These are phyloP conservation scores for Channa maculata DNA, from an alignment of 2,113 vertebrate species.

Conservation along the genomic window DNA sequence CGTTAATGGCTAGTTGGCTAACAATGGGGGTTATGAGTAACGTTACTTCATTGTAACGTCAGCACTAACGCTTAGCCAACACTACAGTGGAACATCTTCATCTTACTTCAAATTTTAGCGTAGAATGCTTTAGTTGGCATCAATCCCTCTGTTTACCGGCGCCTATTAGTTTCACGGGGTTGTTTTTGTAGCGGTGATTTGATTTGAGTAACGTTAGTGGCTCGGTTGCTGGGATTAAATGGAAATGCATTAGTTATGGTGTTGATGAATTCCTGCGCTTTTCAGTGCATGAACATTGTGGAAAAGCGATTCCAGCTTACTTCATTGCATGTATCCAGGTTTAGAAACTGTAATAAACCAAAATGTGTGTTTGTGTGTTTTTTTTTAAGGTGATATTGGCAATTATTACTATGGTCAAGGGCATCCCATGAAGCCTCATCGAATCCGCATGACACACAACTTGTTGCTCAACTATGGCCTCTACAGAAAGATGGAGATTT, in stretches of 20 bases:
- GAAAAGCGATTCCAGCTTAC: neutral
- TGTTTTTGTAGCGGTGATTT: neutral
- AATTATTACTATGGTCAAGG: conserved; percentile 99
- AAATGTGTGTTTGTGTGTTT: conserved; percentile 4
- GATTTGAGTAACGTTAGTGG: neutral
- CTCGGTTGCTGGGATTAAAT: neutral
- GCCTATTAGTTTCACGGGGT: neutral
- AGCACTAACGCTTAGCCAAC: conserved; percentile 28
- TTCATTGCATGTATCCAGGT: neutral
- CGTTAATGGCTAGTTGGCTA: conserved; percentile 58
- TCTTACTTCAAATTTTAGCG: neutral
- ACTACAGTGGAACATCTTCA: neutral
- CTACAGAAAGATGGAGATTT: conserved; percentile 99
- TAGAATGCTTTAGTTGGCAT: neutral
- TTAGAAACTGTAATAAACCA: too few relatives aligned
- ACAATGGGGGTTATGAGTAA: conserved; percentile 53
- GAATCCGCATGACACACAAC: conserved; percentile 99
- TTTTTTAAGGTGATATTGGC: conserved; percentile 92
- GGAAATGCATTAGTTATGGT: neutral
- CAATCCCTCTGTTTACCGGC: neutral
- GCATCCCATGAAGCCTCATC: conserved; percentile 98
- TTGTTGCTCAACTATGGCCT: conserved; percentile 97
- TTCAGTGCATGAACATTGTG: neutral
- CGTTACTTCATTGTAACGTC: conserved; percentile 50
- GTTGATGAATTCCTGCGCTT: neutral